Evolutionary conservation across 2,797 vertebrate species (phyloP).

Genomic region (Erpetoichthys calabaricus): DNA sequence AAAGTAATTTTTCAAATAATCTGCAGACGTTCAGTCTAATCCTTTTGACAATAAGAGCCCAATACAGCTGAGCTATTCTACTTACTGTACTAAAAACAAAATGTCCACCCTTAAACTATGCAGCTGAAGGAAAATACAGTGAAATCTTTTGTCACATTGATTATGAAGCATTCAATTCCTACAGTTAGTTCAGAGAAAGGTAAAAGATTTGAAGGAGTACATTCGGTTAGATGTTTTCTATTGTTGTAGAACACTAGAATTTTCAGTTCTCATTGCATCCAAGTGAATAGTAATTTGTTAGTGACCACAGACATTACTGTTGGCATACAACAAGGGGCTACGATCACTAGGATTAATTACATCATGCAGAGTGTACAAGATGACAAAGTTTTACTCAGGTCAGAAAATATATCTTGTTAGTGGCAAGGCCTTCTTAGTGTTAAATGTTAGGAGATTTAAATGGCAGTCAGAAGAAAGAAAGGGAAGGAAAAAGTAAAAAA

Average conservation of each 20-base stretch:
- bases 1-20: conserved; percentile 6
- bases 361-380: not conserved
- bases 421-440: conserved; percentile 49
- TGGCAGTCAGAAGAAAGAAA: conserved; percentile 37
- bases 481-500: conserved; percentile 29
- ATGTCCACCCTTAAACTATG: too few relatives aligned
- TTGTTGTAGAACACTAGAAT: too few relatives aligned
- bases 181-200: too few relatives aligned
- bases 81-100: too few relatives aligned
- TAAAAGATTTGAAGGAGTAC: too few relatives aligned
- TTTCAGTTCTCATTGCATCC: too few relatives aligned
- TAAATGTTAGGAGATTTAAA: conserved; percentile 44
- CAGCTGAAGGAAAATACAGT: too few relatives aligned
- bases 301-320: conserved; percentile 72
- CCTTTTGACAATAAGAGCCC: not conserved
- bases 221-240: too few relatives aligned
- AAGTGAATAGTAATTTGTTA: conserved; percentile 36
- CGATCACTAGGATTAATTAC: not conserved
- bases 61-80: too few relatives aligned
- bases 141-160: too few relatives aligned
- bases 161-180: too few relatives aligned
- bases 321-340: not conserved
- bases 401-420: conserved; percentile 28
- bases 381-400: not conserved
- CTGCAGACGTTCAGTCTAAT: conserved; percentile 3